Evolutionary conservation across 2,888 invertebrate genomes (phyloP), one percentile per base, ranked within the genome.

Genomic region (Octonoba sinensis): DNA sequence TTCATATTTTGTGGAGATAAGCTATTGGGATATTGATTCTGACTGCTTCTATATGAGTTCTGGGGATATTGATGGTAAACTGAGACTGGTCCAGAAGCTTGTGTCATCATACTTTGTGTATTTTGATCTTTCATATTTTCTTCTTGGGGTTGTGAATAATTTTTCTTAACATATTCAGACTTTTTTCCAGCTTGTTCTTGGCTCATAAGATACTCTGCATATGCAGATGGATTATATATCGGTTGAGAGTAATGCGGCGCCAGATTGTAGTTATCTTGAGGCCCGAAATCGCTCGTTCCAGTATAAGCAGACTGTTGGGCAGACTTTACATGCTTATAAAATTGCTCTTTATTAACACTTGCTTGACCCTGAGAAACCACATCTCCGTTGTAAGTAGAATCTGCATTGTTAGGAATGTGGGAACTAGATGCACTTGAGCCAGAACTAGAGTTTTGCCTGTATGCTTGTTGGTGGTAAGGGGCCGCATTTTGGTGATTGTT

Each of bases 181-280:
- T 57, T 20, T 20, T 57, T 20, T 13, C 13, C 22, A 2, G 18
- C 1, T 20, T 78, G 70, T 16, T 71, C 66, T 44, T 73, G 79
- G 11, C 49, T 73, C 46, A 73, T 8, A 16, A 57, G 15, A 64
- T 79, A 79, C 15, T 79, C 79, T 8, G 72, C 67, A 27, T 79
- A 79, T 1, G 67, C 65, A 27, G 54, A 54, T 18, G 79, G 79
- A 12, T 72, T 60, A n/a, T 56, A 79, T 0, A 79, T n/a, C 0
- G 79, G 79, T 46, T 79, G 79, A 0, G 79, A 79, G 56, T 62
- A 79, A 13, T 67, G 51, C 3, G 60, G 18, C 3, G 46, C 44
- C 1, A 18, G 11, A 18, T 36, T 36, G 8, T 36, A 36, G 8
- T 36, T 36, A 8, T 11, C 11, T 59, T 59, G 24, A 18, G 15